Evolutionary conservation across 2,888 invertebrate genomes (phyloP).

Genomic region (Sycophila texana): DNA sequence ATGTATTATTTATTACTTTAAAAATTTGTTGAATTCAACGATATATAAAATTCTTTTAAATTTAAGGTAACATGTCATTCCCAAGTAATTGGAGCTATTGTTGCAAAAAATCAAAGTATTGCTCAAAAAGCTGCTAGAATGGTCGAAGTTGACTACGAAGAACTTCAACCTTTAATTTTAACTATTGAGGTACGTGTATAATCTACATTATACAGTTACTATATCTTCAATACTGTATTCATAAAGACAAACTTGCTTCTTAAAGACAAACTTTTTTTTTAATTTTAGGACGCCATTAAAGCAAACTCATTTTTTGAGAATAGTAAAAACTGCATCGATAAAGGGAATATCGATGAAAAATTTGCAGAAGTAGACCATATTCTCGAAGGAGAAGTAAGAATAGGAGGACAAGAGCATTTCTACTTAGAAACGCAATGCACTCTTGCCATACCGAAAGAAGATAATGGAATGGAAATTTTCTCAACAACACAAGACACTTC

Average conservation of each 20-base stretch:
- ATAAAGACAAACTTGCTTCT: neutral
- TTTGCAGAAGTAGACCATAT: slow-evolving; percentile 83
- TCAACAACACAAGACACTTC: slow-evolving; percentile 88
- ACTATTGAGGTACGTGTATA: slow-evolving; percentile 82
- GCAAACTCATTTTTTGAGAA: slow-evolving; percentile 82
- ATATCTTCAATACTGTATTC: neutral
- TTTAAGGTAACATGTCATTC: slow-evolving; percentile 81
- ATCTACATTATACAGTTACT: neutral
- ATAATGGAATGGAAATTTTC: slow-evolving; percentile 88
- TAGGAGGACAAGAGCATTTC: slow-evolving; percentile 96
- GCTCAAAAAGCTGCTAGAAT: slow-evolving; percentile 88
- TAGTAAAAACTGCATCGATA: slow-evolving; percentile 78
- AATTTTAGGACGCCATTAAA: slow-evolving; percentile 82
- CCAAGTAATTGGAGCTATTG: slow-evolving; percentile 85
- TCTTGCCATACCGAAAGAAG: slow-evolving; percentile 82
- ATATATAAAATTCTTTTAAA: neutral
- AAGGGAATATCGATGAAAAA: slow-evolving; percentile 82
- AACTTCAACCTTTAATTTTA: slow-evolving; percentile 84
- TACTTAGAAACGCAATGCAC: slow-evolving; percentile 91
- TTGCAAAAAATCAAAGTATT: slow-evolving; percentile 85
- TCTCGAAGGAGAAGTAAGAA: slow-evolving; percentile 84
- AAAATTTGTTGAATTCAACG: neutral
- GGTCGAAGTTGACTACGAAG: slow-evolving; percentile 88
- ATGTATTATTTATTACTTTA: neutral
- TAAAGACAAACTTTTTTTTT: slow-evolving; percentile 10